Conservation (phyloP, 2,888 invertebrate genomes). For the Caenorhabditis doughertyi region DNA sequence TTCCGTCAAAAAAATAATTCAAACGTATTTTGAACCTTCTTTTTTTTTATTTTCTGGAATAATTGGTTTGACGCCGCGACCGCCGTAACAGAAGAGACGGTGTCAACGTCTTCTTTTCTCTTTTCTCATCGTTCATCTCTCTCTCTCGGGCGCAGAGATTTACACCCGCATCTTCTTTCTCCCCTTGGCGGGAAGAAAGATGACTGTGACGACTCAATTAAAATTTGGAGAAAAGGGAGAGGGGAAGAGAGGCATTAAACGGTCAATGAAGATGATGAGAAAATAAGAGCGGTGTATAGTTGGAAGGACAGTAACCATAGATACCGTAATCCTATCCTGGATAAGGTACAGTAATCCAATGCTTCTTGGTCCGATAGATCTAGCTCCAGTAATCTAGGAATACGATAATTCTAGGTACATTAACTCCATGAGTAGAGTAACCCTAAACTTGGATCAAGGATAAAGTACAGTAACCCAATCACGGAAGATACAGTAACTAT, state of each 20-base stretch:
- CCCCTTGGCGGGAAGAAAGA: not conserved
- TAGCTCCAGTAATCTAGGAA: too few relatives aligned
- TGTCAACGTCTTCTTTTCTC: not conserved
- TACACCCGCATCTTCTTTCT: constrained; percentile 32
- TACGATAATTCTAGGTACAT: too few relatives aligned
- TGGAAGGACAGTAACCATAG: not conserved
- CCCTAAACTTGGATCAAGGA: too few relatives aligned
- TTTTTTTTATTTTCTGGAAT: constrained; percentile 8
- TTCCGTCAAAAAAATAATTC: too few relatives aligned
- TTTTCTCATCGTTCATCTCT: not conserved
- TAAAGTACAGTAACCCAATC: too few relatives aligned
- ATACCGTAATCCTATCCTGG: not conserved
- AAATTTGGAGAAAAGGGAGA: not conserved
- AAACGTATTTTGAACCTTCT: not conserved
- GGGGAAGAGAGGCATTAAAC: constrained; percentile 36
- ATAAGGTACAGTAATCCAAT: not conserved
- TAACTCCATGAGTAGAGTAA: too few relatives aligned
- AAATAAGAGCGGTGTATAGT: not conserved
- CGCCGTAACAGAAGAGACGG: not conserved
- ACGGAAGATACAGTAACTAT: too few relatives aligned
- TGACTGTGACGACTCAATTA: constrained; percentile 33
- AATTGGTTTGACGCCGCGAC: constrained; percentile 28
- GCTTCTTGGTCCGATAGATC: too few relatives aligned
- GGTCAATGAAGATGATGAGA: constrained; percentile 5
- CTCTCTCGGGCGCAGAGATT: constrained; percentile 23